Base-by-base conservation (phyloP, 2,888 invertebrate species). In the Tillus elongatus region DNA sequence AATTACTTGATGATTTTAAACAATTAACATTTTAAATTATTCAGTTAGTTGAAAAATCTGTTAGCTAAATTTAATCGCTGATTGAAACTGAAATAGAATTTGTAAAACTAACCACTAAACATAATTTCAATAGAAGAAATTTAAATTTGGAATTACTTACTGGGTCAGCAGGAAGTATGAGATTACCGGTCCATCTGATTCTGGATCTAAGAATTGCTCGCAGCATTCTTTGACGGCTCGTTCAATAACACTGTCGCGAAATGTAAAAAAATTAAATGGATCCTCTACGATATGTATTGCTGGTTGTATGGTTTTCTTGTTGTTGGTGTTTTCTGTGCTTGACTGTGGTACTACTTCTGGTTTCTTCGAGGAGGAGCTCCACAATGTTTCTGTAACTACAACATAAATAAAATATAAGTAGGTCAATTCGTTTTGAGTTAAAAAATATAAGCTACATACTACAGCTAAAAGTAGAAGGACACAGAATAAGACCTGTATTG, bases 101-200 rank as follows among this genome's bases (percentile, higher is more conserved):
- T n/a, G n/a, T n/a, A n/a, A n/a, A n/a, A n/a, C n/a, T n/a, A n/a
- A n/a, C n/a, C n/a, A n/a, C n/a, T n/a, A n/a, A n/a, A n/a, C n/a
- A n/a, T n/a, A n/a, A n/a, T n/a, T n/a, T n/a, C n/a, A n/a, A n/a
- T n/a, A n/a, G n/a, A n/a, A n/a, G n/a, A n/a, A n/a, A n/a, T n/a
- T n/a, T n/a, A n/a, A n/a, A n/a, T n/a, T n/a, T n/a, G n/a, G n/a
- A n/a, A n/a, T n/a, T 30, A 69, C 77, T 66, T 70, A 88, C 87
- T 87, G 86, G 15, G 87, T 86, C 16, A 89, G 65, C 37, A 89
- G 68, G 82, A 86, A 89, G 27, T 79, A 76, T 26, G 83, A 85
- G 39, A 79, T 59, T 35, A 85, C 66, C 44, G 77, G 75, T 15
- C 84, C 84, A 63, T 85, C 85, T 27, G 71, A 60, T 42, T 77